These are phyloP conservation scores for Salmo trutta DNA, from an alignment of 2,797 vertebrate species.

Conservation along the genomic window DNA sequence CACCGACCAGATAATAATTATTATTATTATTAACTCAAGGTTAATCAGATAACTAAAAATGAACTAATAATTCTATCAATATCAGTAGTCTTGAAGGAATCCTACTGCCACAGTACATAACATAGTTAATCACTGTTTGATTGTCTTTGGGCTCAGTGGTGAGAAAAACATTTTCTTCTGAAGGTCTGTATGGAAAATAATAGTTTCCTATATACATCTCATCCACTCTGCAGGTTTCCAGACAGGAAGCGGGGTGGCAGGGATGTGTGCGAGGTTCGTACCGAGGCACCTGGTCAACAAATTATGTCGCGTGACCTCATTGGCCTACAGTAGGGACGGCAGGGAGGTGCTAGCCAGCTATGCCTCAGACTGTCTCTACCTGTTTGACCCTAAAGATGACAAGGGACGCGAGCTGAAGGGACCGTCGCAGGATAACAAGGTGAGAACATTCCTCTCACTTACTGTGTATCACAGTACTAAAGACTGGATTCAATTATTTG, in stretches of 20 bases:
- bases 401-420: conserved; percentile 93
- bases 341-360: conserved; percentile 98
- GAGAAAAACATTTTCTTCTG: neutral
- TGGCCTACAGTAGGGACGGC: conserved; percentile 96
- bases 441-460: conserved; percentile 49
- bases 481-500: neutral
- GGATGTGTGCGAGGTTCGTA: conserved; percentile 96
- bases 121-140: neutral
- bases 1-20: too few species aligned
- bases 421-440: conserved; percentile 94
- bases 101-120: neutral
- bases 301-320: conserved; percentile 94
- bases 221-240: conserved; percentile 83
- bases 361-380: conserved; percentile 97
- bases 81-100: neutral
- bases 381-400: conserved; percentile 96
- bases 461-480: neutral
- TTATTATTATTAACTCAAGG: neutral
- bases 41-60: neutral
- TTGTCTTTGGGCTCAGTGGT: neutral
- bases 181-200: neutral
- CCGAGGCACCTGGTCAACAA: conserved; percentile 94
- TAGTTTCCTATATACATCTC: neutral
- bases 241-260: conserved; percentile 89
- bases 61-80: neutral